These are phyloP conservation scores for Dufourea novaeangliae DNA, from an alignment of 1,140 invertebrate genomes.

Conservation along the genomic window DNA sequence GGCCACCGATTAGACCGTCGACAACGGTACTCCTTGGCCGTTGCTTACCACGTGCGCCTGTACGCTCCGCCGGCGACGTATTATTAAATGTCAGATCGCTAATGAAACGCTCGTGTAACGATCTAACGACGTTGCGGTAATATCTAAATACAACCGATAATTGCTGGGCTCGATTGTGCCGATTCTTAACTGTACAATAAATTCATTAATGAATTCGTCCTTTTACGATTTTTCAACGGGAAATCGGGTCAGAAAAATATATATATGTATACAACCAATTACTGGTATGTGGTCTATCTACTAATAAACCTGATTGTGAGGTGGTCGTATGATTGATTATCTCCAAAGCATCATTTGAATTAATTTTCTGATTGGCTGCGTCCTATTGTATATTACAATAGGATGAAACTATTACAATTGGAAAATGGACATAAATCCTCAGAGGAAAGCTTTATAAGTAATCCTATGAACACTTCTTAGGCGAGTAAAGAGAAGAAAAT, in stretches of 20 bases:
- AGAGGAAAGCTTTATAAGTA: too few relatives aligned
- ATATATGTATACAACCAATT: background rate
- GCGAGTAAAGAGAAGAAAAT: too few relatives aligned
- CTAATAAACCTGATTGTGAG: too few relatives aligned
- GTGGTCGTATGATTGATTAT: background rate
- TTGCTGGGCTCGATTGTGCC: background rate
- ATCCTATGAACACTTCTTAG: too few relatives aligned
- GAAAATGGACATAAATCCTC: too few relatives aligned
- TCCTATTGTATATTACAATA: too few relatives aligned
- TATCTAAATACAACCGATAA: background rate
- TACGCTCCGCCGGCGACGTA: background rate
- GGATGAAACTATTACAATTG: too few relatives aligned
- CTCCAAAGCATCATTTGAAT: background rate
- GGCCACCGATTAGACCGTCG: slow-evolving; percentile 50
- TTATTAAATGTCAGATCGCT: slow-evolving; percentile 41
- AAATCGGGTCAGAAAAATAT: background rate
- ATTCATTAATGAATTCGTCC: background rate
- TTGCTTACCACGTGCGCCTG: background rate
- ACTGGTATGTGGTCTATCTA: too few relatives aligned
- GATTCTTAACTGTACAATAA: background rate
- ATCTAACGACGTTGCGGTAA: slow-evolving; percentile 19
- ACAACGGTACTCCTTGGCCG: slow-evolving; percentile 22
- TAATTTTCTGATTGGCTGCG: background rate
- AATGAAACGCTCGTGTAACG: slow-evolving; percentile 12
- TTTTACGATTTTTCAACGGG: background rate